Evolutionary conservation across 2,888 invertebrate species (phyloP), one percentile per base, ranked within the genome.

Genomic region (Tridacna gigas): DNA sequence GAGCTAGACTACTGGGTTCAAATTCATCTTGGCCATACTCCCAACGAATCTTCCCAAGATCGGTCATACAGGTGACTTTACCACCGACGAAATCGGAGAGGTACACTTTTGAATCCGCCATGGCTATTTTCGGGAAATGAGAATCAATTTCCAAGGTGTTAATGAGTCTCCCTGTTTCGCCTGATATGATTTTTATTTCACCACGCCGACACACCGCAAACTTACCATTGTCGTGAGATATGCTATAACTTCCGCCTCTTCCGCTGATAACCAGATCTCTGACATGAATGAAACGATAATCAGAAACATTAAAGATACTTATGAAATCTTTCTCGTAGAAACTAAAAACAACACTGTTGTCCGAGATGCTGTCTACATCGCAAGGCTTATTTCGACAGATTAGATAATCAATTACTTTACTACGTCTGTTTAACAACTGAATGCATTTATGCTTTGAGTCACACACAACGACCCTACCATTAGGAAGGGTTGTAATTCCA

Each of bases 301-400:
- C 22, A 0, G 87, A 79, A 1, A 69, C 79, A 2, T 61, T 74
- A 60, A 77, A 87, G 4, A 87, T 13, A 56, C 84, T 87, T 15
- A 87, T 85, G 61, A 81, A 87, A 51, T 87, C 87, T 26, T 85
- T 84, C n/a, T 87, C 84, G 13, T 76, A 74, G 61, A 87, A 87
- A 45, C 87, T 85, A 15, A 85, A 80, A 9, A 80, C 83, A 18
- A 87, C 77, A 15, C 74, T 75, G 60, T 81, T 60, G 28, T 85
- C 87, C 4, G 87, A 81, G 60, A 83, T 60, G n/a, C 79, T 28
- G 45, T 84, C 81, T 13, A 87, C 73, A 26, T 80, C 78, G 37
- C 81, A 84, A 4, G 87, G 87, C 60, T 83, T 87, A 60, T 81
- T 78, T 25, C 80, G 83, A 60, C 84, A 87, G 20, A 83, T 74